phyloP scores from a whole-genome alignment of 1,140 invertebrate species.

The Helicorthomorpha holstii region DNA sequence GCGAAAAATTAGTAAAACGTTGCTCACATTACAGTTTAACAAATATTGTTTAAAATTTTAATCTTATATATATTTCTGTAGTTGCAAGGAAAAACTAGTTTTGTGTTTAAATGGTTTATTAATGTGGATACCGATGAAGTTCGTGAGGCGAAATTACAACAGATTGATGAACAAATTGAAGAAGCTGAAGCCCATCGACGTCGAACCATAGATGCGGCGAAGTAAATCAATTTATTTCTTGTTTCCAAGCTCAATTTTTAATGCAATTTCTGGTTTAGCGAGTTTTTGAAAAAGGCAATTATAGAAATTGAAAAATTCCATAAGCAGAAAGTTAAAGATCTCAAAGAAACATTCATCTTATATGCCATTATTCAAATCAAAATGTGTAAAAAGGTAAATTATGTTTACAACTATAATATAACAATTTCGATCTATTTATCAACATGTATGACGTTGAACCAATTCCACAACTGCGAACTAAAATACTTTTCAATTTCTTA shows the following conservation, averaged over 20 bases:
- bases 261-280: constrained; percentile 30
- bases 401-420: constrained; percentile 1
- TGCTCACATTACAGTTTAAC: not conserved
- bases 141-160: constrained; percentile 48
- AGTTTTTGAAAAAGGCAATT: constrained; percentile 49
- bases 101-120: constrained; percentile 58
- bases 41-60: not conserved
- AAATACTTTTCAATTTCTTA: no score
- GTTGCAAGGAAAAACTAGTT: constrained; percentile 40
- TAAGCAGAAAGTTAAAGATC: constrained; percentile 52
- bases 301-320: constrained; percentile 60
- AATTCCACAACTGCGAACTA: no score
- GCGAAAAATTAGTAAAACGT: constrained; percentile 28
- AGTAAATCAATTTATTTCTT: constrained; percentile 28
- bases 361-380: constrained; percentile 63
- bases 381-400: constrained; percentile 53
- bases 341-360: constrained; percentile 53
- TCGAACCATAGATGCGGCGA: constrained; percentile 38
- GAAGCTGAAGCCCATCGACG: constrained; percentile 41
- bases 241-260: not conserved
- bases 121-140: constrained; percentile 60
- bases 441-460: constrained; percentile 1
- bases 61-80: constrained; percentile 8
- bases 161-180: constrained; percentile 50
- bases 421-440: constrained; percentile 6